phyloP scores from a whole-genome alignment of 1,140 invertebrate species.

The Lysiphlebus fabarum region DNA sequence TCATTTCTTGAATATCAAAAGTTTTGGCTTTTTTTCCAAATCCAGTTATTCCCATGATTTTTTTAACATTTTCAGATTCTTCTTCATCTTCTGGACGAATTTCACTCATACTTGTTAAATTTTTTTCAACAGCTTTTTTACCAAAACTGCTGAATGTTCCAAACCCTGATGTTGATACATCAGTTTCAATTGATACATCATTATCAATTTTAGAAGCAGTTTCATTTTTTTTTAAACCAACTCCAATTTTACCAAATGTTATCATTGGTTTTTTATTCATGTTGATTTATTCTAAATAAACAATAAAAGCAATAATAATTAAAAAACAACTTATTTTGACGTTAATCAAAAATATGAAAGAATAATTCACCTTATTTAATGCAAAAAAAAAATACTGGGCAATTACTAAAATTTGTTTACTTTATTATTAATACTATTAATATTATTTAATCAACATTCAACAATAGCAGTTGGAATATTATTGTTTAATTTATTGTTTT shows the following conservation, averaged over 20 bases:
- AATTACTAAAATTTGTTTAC: too few species aligned
- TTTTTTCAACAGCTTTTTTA: conserved; percentile 47
- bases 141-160: conserved; percentile 65
- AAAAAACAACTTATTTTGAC: too few species aligned
- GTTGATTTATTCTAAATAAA: not conserved
- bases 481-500: too few species aligned
- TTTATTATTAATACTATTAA: too few species aligned
- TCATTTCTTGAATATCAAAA: conserved; percentile 64
- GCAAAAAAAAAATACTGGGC: too few species aligned
- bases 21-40: conserved; percentile 78
- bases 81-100: conserved; percentile 62
- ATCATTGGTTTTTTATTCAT: conserved; percentile 48
- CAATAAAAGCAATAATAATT: too few species aligned
- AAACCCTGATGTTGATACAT: conserved; percentile 53
- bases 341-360: too few species aligned
- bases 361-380: too few species aligned
- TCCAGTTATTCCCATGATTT: conserved; percentile 71
- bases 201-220: conserved; percentile 21
- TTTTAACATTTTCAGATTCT: conserved; percentile 64
- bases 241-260: conserved; percentile 61
- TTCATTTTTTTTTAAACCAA: conserved; percentile 38
- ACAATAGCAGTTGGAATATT: too few species aligned
- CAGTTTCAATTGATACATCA: conserved; percentile 30
- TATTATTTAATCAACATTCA: too few species aligned
- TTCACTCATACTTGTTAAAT: conserved; percentile 59